Base-by-base conservation (phyloP, 2,888 invertebrate species). In the Oegoconia quadripuncta region DNA sequence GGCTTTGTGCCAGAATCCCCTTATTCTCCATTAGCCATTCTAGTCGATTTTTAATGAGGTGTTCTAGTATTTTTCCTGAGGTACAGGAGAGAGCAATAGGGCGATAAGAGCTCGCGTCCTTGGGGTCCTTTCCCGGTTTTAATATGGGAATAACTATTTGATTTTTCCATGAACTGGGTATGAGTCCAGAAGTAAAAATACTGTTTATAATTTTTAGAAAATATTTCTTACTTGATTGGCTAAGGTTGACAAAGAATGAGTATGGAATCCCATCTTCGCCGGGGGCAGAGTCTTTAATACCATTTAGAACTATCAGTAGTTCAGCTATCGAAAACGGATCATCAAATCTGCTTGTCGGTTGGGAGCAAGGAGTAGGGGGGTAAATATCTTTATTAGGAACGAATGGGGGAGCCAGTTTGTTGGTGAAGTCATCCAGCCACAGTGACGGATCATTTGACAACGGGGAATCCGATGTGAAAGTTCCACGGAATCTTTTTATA, bases 231-330 rank as follows among this genome's bases (percentile, higher is more conserved):
- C n/a, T n/a, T n/a, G n/a, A n/a, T n/a, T 7, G 3, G 8, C n/a
- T 12, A 11, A 30, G 17, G 11, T 18, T 3, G 7, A 8, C 3
- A 3, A 15, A 41, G 12, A 35, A 49, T 36, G 43, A 42, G 23
- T 52, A 52, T 1, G 46, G 46, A 3, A 52, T 44, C 12, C 45
- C 44, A 42, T 47, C 48, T 17, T 20, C 32, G 1, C 50, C 44
- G 2, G 50, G 48, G 9, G 46, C 28, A 4, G 46, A 35, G 17
- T 48, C 42, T 3, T 7, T n/a, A 0, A 52, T 33, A 5, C 34
- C 34, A 12, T 14, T n/a, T 13, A 44, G 12, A 5, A 29, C 42
- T 6, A 3, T 14, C 8, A 22, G 3, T 1, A 46, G 23, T 26
- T 51, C 50, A 4, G n/a, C 29, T 9, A 41, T 26, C 9, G 46